Percentiles rank a stretch among this genome's conserved stretches.
These are phyloP conservation scores for Sycophila texana DNA, from an alignment of 2,888 invertebrate genomes.

Conservation along the genomic window DNA sequence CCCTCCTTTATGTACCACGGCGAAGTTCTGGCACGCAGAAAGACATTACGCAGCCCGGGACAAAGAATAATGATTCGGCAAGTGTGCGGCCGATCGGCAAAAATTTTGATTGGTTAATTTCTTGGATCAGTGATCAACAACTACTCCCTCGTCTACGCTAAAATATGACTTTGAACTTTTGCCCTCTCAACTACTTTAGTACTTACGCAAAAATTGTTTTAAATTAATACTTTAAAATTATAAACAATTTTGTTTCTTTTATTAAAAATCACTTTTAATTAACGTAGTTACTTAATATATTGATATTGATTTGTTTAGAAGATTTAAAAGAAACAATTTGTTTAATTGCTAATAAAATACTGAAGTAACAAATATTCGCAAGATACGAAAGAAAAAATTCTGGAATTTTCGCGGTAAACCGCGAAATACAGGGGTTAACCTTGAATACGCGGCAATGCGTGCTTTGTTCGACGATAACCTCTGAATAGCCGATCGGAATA, in stretches of 20 bases:
- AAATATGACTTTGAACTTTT: no score
- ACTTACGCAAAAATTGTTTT: no score
- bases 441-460: background rate
- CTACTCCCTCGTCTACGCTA: no score
- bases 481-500: slow-evolving; percentile 21
- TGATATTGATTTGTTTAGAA: no score
- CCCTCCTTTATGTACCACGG: slow-evolving; percentile 14
- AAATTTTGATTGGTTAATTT: slow-evolving; percentile 15
- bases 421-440: slow-evolving; percentile 28
- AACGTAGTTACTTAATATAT: no score
- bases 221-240: no score
- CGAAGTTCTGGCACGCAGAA: slow-evolving; percentile 20
- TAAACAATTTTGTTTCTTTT: no score
- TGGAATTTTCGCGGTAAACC: background rate
- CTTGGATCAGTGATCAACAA: background rate
- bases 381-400: background rate
- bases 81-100: slow-evolving; percentile 1
- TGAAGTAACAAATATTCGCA: no score
- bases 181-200: no score
- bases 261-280: no score
- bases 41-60: slow-evolving; percentile 1
- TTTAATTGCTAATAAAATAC: no score
- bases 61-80: slow-evolving; percentile 31
- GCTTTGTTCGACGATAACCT: background rate
- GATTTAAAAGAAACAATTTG: no score